These are phyloP conservation scores for Bombus breviceps DNA, from an alignment of 1,140 invertebrate species.

Conservation along the genomic window DNA sequence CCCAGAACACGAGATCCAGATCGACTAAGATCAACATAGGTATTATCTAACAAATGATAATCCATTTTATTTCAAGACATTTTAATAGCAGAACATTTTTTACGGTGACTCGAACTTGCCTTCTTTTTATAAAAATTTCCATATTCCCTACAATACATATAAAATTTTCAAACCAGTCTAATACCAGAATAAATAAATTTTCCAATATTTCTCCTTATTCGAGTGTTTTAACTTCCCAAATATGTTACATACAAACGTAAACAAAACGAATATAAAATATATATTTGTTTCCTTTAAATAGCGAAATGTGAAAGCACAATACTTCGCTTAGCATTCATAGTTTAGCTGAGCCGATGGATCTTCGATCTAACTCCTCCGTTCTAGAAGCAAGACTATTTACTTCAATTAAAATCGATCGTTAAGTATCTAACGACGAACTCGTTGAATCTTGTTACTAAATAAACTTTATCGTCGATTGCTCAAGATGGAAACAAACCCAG, in stretches of 20 bases:
- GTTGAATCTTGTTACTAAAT: background rate
- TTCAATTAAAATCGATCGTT: slow-evolving; percentile 29
- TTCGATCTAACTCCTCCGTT: background rate
- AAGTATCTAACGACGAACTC: slow-evolving; percentile 5
- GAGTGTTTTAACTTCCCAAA: background rate
- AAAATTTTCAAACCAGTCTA: background rate
- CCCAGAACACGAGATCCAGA: too few relatives aligned
- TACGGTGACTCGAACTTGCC: background rate
- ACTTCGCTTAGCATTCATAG: too few relatives aligned
- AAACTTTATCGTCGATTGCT: background rate
- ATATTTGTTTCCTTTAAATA: background rate
- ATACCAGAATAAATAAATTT: too few relatives aligned
- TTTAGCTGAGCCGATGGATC: too few relatives aligned
- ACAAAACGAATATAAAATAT: background rate
- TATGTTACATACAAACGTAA: background rate
- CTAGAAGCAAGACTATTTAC: background rate
- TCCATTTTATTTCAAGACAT: background rate
- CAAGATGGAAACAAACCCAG: background rate
- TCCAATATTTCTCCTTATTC: background rate
- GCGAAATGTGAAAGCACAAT: too few relatives aligned
- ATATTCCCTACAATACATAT: background rate
- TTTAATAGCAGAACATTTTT: background rate
- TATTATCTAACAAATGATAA: background rate
- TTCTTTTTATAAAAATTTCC: background rate
- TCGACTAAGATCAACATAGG: too few relatives aligned